These are phyloP conservation scores for Antitype chi DNA, from an alignment of 2,888 invertebrate species.

Conservation along the genomic window DNA sequence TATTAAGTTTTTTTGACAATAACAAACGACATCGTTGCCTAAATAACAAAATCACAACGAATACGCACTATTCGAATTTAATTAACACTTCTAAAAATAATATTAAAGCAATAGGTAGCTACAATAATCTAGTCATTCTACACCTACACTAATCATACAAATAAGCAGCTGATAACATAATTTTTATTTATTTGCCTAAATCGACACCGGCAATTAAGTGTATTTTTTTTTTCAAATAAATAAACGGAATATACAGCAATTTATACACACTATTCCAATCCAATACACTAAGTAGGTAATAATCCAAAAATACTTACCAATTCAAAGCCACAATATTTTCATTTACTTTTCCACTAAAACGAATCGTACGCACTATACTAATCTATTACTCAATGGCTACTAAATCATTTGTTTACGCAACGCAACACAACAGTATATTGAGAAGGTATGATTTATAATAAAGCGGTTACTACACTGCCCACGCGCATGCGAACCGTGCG, in stretches of 20 bases:
- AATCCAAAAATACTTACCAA: conserved; percentile 16
- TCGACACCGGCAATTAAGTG: neutral
- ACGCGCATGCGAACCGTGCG: conserved; percentile 19
- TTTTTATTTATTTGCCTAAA: neutral
- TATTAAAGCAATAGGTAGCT: too few relatives aligned
- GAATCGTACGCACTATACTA: conserved; percentile 9
- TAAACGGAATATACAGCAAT: neutral
- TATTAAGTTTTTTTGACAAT: neutral
- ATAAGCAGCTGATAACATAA: neutral
- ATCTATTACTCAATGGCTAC: conserved; percentile 31
- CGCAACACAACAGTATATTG: conserved; percentile 41
- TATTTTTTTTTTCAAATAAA: neutral
- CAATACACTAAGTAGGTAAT: neutral
- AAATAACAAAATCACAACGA: neutral
- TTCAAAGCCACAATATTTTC: neutral
- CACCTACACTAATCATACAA: too few relatives aligned
- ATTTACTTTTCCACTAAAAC: neutral
- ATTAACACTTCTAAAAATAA: neutral
- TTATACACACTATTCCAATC: neutral
- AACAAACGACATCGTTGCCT: neutral
- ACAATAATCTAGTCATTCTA: too few relatives aligned
- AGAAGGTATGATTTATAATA: conserved; percentile 57
- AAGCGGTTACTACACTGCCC: conserved; percentile 53
- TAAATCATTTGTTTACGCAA: conserved; percentile 28
- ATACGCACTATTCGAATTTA: neutral